Conservation (phyloP, 2,797 vertebrate genomes). For the Sebastes variabilis region DNA sequence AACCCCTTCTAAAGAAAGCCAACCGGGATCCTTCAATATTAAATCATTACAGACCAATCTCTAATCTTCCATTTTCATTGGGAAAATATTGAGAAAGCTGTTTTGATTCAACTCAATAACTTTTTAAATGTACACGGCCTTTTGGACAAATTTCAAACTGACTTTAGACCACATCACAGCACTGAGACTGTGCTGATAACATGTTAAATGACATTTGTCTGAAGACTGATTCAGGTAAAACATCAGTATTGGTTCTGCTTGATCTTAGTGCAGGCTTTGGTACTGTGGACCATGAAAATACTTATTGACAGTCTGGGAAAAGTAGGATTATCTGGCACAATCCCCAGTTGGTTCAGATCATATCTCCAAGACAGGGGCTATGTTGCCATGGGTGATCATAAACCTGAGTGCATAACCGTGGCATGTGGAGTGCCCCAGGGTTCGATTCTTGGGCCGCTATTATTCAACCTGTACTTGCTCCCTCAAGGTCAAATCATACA, state of each 20-base stretch:
- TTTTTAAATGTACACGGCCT: not conserved
- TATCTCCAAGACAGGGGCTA: not conserved
- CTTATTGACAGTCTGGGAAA: not conserved
- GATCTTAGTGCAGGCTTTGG: not conserved
- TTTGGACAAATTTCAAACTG: not conserved
- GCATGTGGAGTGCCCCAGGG: not conserved
- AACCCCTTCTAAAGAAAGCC: not conserved
- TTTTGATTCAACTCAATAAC: not conserved
- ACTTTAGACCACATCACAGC: not conserved
- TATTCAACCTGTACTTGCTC: not conserved
- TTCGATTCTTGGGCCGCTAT: not conserved
- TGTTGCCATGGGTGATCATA: not conserved
- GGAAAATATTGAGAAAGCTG: not conserved
- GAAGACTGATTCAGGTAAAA: not conserved
- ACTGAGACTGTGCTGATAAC: not conserved
- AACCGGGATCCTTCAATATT: not conserved
- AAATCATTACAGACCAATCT: not conserved
- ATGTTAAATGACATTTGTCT: not conserved
- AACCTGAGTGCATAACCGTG: not conserved
- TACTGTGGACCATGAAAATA: not conserved
- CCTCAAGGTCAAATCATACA: not conserved
- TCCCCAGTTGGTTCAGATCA: not conserved
- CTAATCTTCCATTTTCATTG: not conserved
- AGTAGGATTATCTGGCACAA: not conserved
- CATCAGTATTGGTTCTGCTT: not conserved